These are phyloP conservation scores for Sinosuthora webbiana DNA, from an alignment of 2,113 vertebrate species.

Conservation along the genomic window DNA sequence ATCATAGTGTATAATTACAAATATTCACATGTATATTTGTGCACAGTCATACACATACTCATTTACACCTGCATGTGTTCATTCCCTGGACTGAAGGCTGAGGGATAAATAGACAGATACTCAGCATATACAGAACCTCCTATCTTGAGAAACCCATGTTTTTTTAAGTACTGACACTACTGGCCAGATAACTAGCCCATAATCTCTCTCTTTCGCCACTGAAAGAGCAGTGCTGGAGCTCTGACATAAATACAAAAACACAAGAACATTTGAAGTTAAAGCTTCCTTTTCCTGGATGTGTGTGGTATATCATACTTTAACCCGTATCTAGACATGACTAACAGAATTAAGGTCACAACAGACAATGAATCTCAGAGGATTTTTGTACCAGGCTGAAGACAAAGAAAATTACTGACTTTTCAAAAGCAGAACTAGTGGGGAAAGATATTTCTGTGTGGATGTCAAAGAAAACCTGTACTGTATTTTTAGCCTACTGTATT, in stretches of 20 bases:
- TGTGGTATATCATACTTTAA: not conserved
- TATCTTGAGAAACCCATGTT: not conserved
- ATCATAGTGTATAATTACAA: not conserved
- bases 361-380: not conserved
- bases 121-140: not conserved
- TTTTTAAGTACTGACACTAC: not conserved
- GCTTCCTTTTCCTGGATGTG: not conserved
- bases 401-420: not conserved
- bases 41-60: not conserved
- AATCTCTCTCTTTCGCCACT: not conserved
- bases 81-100: not conserved
- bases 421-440: not conserved
- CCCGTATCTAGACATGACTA: not conserved
- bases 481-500: not conserved
- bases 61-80: not conserved
- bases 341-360: conserved; percentile 23
- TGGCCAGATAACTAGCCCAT: not conserved
- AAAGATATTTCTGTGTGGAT: not conserved
- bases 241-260: not conserved
- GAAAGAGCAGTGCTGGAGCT: not conserved
- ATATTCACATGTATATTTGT: not conserved
- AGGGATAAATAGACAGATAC: not conserved
- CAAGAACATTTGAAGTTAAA: not conserved
- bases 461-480: not conserved
- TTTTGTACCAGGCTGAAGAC: not conserved